These are phyloP conservation scores for Empis stercorea DNA, from an alignment of 2,888 invertebrate species.

Conservation along the genomic window DNA sequence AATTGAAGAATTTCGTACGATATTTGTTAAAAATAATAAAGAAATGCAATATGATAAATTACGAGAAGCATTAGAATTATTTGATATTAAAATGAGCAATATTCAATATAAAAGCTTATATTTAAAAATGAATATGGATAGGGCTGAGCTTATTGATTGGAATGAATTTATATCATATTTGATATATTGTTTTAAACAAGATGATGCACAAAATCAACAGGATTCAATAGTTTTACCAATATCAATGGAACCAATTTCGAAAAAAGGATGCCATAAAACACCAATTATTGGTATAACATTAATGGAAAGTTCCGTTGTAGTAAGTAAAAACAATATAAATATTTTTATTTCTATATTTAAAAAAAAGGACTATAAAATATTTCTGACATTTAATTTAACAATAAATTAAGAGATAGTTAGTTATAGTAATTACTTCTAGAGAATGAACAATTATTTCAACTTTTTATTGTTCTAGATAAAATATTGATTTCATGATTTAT, in stretches of 20 bases:
- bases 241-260: slow-evolving; percentile 42
- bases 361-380: no score
- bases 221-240: slow-evolving; percentile 51
- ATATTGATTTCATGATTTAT: no score
- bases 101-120: background rate
- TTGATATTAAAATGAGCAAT: background rate
- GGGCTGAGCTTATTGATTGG: slow-evolving; percentile 38
- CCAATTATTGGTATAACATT: background rate
- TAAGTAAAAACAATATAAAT: no score
- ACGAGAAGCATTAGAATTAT: background rate
- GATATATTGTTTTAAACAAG: slow-evolving; percentile 56
- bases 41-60: background rate
- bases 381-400: no score
- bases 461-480: no score
- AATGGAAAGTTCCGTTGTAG: no score
- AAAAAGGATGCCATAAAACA: slow-evolving; percentile 56
- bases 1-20: background rate
- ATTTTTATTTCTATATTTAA: no score
- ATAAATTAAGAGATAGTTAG: no score
- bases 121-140: background rate
- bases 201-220: slow-evolving; percentile 48
- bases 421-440: no score
- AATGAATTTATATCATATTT: slow-evolving; percentile 67
- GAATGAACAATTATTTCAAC: no score
- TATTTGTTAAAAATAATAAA: background rate